Evolutionary conservation across 2,113 vertebrate species (phyloP).

Genomic region (Acinonyx jubatus): DNA sequence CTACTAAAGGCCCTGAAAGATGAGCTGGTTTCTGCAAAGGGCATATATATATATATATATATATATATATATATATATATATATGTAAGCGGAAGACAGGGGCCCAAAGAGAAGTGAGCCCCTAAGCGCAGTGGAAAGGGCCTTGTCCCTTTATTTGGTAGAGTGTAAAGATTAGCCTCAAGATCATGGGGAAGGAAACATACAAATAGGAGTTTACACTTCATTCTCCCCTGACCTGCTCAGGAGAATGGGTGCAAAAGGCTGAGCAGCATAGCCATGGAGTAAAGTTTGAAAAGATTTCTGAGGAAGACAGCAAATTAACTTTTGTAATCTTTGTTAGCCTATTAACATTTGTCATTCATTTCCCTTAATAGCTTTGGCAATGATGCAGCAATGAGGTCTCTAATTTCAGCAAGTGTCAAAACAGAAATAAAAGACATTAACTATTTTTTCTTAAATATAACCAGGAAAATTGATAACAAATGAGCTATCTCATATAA

Average conservation of each 20-base stretch:
- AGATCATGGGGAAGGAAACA: slow-evolving; percentile 54
- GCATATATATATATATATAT: not conserved
- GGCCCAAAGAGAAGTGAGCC: slow-evolving; percentile 41
- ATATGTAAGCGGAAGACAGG: slow-evolving; percentile 20
- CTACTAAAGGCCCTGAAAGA: not conserved
- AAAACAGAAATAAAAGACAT: slow-evolving; percentile 47
- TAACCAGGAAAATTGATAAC: slow-evolving; percentile 51
- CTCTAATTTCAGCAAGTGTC: slow-evolving; percentile 46
- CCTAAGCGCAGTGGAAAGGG: slow-evolving; percentile 50
- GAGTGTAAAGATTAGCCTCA: slow-evolving; percentile 49
- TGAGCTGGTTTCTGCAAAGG: not conserved
- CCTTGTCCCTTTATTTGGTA: slow-evolving; percentile 54
- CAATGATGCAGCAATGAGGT: slow-evolving; percentile 12
- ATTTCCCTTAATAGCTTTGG: slow-evolving; percentile 43
- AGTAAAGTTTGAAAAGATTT: slow-evolving; percentile 72
- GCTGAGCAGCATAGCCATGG: slow-evolving; percentile 46
- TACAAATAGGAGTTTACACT: slow-evolving; percentile 65
- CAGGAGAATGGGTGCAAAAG: slow-evolving; percentile 54
- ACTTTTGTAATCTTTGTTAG: not conserved
- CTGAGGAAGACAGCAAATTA: slow-evolving; percentile 63
- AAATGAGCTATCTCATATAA: slow-evolving; percentile 59
- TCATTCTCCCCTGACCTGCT: slow-evolving; percentile 70
- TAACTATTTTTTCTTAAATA: slow-evolving; percentile 54
- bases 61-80: not conserved
- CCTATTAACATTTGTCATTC: slow-evolving; percentile 31